Conservation (phyloP, 2,113 vertebrate species). For the Cnemophilus loriae region DNA sequence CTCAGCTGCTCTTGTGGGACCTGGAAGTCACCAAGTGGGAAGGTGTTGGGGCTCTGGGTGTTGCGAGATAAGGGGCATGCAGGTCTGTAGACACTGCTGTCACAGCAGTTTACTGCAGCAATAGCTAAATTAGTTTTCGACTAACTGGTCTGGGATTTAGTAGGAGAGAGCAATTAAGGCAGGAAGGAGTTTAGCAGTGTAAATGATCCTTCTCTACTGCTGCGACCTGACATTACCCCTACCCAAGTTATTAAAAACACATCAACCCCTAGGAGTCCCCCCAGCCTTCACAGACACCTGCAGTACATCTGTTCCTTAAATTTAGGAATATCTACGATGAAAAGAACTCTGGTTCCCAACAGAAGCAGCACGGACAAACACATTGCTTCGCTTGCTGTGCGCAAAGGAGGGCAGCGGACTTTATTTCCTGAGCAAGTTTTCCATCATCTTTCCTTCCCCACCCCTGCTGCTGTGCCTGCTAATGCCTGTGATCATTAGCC, state of each 20-base stretch:
- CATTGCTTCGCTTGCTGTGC: not conserved
- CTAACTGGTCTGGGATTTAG: slow-evolving; percentile 29
- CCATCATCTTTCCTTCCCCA: not conserved
- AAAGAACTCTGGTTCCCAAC: not conserved
- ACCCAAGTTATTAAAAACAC: not conserved
- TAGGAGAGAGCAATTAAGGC: slow-evolving; percentile 6
- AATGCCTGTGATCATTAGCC: not conserved
- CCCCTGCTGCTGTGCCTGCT: not conserved
- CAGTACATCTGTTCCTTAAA: not conserved
- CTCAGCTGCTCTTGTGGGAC: not conserved
- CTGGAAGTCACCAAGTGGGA: not conserved
- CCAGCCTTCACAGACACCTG: not conserved
- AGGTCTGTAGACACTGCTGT: not conserved
- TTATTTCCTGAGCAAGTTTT: not conserved
- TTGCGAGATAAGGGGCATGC: not conserved
- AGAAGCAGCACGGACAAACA: not conserved
- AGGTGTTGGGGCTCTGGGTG: not conserved
- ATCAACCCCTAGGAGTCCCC: not conserved
- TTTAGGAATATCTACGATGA: not conserved
- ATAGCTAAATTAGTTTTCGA: not conserved
- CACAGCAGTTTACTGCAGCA: not conserved
- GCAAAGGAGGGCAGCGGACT: not conserved
- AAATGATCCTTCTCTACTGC: not conserved
- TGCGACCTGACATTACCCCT: not conserved
- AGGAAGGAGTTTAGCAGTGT: not conserved